phyloP scores from a whole-genome alignment of 2,797 vertebrate species.

The Cossypha niveicapilla region DNA sequence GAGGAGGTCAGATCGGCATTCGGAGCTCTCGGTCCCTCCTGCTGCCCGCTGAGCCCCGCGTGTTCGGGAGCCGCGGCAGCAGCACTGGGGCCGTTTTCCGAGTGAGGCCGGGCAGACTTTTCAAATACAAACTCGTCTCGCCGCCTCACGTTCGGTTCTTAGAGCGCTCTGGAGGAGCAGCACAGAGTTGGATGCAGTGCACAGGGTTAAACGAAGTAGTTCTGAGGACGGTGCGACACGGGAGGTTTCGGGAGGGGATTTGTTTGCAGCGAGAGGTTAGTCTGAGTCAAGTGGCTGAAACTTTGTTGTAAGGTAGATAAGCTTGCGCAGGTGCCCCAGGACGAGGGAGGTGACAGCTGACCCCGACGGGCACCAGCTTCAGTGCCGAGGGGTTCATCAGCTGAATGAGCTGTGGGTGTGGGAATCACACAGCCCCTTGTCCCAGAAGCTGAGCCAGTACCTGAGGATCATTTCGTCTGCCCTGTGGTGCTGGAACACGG shows the following conservation, averaged over 20 bases:
- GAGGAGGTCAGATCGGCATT: not conserved
- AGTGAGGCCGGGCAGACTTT: not conserved
- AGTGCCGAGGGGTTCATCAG: not conserved
- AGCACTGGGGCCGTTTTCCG: not conserved
- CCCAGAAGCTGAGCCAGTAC: not conserved
- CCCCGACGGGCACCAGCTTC: not conserved
- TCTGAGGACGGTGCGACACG: not conserved
- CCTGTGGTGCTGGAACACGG: not conserved
- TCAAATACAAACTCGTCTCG: not conserved
- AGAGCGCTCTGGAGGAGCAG: not conserved
- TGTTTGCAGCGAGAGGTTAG: not conserved
- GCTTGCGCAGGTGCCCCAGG: not conserved
- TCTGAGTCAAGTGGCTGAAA: not conserved
- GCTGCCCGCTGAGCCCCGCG: not conserved
- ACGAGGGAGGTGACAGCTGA: not conserved
- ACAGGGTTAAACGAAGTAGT: not conserved
- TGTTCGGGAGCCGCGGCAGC: not conserved
- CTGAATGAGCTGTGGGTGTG: not conserved
- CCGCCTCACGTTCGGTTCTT: rapidly evolving
- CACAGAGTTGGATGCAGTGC: not conserved
- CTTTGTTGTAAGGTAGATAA: not conserved
- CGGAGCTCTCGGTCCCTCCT: not conserved
- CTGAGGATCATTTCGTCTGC: rapidly evolving
- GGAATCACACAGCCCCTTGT: not conserved
- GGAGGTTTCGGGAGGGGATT: not conserved